Evolutionary conservation across 2,797 vertebrate genomes (phyloP), one percentile per base, ranked within the genome.

Genomic region (Acipenser oxyrinchus): DNA sequence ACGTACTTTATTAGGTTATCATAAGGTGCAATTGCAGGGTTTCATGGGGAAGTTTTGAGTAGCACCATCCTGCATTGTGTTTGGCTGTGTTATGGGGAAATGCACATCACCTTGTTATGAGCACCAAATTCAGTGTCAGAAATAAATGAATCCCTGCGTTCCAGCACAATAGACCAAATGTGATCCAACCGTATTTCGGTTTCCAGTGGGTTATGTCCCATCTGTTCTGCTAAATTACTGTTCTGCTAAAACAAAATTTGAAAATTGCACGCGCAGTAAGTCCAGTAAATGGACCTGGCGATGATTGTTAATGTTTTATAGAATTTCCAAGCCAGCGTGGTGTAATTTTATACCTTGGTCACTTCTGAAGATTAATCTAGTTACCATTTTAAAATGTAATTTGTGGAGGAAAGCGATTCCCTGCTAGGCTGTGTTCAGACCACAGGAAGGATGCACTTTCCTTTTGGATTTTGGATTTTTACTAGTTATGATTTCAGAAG

Each of bases 241-340:
- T 7, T 11, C 55, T 58, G 55, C 12, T 6, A n/a, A 37, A 58
- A 13, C 55, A 58, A 58, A 58, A 10, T 51, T 7, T 10, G 72
- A 37, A 62, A 67, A 50, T 65, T 64, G 62, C 66, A 68, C 65
- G 55, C 55, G 13, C 55, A 10, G 8, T 6, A 58, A 6, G 10
- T 10, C 6, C 13, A 13, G 10, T 13, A 58, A 58, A 67, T 63
- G 60, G 60, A 12, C 52, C 18, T 10, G 51, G 3, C 23, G 4
- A 15, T 18, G 71, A 65, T 71, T 71, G 70, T 72, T 74, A 77
- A 76, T 74, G 55, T 72, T 77, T 79, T 75, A 74, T 74, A 66
- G 74, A 72, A 68, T 71, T 68, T 72, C 74, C 73, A 70, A 68
- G 48, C 66, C 58, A 67, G 67, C 64, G 13, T 13, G 67, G 70